Conservation (phyloP, 2,113 vertebrate species). For the Ptychochromis oligacanthus region DNA sequence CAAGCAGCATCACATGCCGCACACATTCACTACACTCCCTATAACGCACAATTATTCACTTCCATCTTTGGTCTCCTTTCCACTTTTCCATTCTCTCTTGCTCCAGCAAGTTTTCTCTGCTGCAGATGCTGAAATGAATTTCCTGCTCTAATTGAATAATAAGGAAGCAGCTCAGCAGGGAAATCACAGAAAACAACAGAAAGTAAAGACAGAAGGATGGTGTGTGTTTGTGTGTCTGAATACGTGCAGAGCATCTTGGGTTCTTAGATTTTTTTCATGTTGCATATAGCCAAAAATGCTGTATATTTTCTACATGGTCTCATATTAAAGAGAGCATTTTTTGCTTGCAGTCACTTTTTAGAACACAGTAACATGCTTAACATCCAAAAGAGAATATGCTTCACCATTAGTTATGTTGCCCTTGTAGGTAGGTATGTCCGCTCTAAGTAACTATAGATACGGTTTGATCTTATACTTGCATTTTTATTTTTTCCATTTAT, state of each 20-base stretch:
- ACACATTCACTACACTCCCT: background rate
- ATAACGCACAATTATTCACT: background rate
- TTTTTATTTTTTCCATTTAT: background rate
- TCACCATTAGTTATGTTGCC: background rate
- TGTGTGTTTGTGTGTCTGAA: background rate
- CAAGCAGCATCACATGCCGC: background rate
- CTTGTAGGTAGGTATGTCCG: background rate
- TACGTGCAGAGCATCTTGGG: background rate
- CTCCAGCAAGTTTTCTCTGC: slow-evolving; percentile 1
- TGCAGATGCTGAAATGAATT: slow-evolving; percentile 29
- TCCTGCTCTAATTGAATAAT: slow-evolving; percentile 48
- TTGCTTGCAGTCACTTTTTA: background rate
- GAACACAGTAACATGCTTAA: background rate
- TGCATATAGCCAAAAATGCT: background rate
- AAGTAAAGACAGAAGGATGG: background rate
- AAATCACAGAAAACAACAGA: slow-evolving; percentile 21
- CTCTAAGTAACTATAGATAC: background rate
- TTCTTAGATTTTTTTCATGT: background rate
- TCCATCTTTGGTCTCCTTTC: background rate
- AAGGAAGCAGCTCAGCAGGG: slow-evolving; percentile 23
- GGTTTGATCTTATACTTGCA: background rate
- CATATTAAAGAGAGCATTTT: background rate
- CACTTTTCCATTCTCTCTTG: background rate
- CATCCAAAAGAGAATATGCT: background rate
- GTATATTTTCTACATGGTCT: background rate